Base-by-base conservation (phyloP, 2,888 invertebrate species). In the Xanthorhoe spadicearia region DNA sequence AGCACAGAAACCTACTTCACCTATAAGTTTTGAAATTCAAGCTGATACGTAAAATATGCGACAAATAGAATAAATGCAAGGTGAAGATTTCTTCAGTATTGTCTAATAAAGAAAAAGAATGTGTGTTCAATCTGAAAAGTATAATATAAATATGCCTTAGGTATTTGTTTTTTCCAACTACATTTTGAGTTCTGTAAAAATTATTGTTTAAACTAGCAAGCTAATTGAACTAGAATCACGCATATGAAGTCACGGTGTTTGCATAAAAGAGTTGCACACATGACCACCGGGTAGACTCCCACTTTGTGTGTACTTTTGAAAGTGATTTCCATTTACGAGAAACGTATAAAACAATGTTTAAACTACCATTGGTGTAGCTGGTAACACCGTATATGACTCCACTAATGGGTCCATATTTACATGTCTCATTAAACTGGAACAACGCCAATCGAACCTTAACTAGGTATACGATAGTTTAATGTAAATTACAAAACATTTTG, bases 361-460 rank as follows among this genome's bases (percentile, higher is more conserved):
- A 57, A 54, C 70, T 55, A 68, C 70, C 58, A 57, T 64, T 56
- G 63, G 58, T 63, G 63, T 59, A 67, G 18, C 57, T 43, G 60
- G 66, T 64, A 59, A 69, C 66, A 68, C 66, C 65, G 54, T 68
- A 62, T 62, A 61, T 59, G 64, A 61, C 32, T 52, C 35, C 23
- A 61, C 61, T 70, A 74, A 71, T 72, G 66, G 59, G n/a, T 46
- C 35, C 48, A 51, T 63, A 74, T 72, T 72, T 74, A 61, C 71
- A 69, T 69, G 13, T 51, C 17, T 61, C 50, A 51, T 66, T 66
- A 54, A 63, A 60, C 38, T 62, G 18, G 49, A 61, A 32, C 43
- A 53, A 38, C 15, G 48, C n/a, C 13, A 58, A 61, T 66, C 17
- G 61, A 61, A 56, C 61, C 66, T 43, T 53, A 58, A n/a, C 10